Percentiles rank a stretch among this genome's conserved stretches.
Evolutionary conservation across 92 coral and sea anemone species (phyloP).

Genomic region (Palythoa caribaeorum): DNA sequence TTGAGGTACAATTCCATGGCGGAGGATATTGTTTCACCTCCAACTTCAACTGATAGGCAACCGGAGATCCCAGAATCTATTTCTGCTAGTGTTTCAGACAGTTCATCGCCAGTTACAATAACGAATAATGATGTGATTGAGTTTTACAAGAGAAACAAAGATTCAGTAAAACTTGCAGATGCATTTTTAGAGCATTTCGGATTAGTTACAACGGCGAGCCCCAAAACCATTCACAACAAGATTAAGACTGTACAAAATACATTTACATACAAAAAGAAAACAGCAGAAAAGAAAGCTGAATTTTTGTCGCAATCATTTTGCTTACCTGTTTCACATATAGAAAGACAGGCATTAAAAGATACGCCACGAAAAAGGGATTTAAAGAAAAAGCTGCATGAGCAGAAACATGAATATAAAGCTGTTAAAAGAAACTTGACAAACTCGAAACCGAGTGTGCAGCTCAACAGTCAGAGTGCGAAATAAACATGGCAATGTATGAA

Average conservation of each 20-base stretch:
- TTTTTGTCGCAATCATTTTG: neutral
- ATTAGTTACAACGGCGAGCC: too few species aligned
- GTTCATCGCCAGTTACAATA: too few species aligned
- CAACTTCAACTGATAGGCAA: too few species aligned
- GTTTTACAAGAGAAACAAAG: too few species aligned
- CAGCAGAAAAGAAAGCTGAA: neutral
- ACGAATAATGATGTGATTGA: too few species aligned
- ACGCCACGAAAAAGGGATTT: neutral
- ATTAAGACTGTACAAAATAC: neutral
- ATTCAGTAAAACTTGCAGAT: too few species aligned
- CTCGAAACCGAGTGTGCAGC: neutral
- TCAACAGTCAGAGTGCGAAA: neutral
- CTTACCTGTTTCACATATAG: neutral
- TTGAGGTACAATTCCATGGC: too few species aligned
- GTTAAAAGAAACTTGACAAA: neutral
- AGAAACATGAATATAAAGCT: neutral
- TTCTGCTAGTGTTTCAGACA: too few species aligned
- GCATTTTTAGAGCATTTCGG: too few species aligned
- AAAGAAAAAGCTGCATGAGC: neutral
- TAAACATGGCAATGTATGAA: neutral
- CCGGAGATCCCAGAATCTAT: too few species aligned
- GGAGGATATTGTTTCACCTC: too few species aligned
- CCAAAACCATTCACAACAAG: neutral
- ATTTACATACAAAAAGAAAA: neutral
- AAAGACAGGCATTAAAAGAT: neutral